Evolutionary conservation across 2,888 invertebrate species (phyloP), one percentile per base, ranked within the genome.

Genomic region (Ormyrus labotus): DNA sequence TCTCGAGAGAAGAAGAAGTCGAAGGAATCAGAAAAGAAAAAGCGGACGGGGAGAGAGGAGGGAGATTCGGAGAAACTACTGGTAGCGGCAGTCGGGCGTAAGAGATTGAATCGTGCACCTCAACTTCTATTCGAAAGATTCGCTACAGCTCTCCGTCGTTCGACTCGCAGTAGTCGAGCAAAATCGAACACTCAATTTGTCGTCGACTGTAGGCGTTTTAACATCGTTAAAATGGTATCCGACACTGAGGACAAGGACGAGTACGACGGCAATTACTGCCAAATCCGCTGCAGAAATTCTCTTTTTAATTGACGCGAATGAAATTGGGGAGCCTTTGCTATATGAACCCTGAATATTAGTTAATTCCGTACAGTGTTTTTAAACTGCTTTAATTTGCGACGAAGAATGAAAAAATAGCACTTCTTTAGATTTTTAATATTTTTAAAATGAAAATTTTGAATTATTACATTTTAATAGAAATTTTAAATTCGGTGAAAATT

Each of bases 181-280:
- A 76, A 76, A 76, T 76, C 69, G 76, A 76, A 69, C 76, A 48
- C 69, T 76, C 76, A 69, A 76, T 76, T 76, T 76, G 69, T 76
- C 53, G 61, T 63, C 63, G 55, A 55, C 53, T 76, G 34, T 53
- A 55, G 61, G 53, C 61, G 61, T 69, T 76, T 61, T 76, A 76
- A 76, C 75, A 53, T 69, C 76, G 63, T 76, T 76, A 76, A 63
- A 75, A 8, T 13, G 53, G 61, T 55, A 75, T 61, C 34, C 61
- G 68, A 68, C 68, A 61, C 60, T 19, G 19, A 60, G 7, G 65
- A 51, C 7, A n/a, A 19, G 7, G 50, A 51, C 9, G n/a, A n/a
- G 45, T 7, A 69, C 55, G 11, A 47, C 68, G 68, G 7, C 68
- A 69, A 69, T 69, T 69, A 69, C 68, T 61, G 11, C 9, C 67